A percentile compares a stretch with the other conserved stretches of the same genome.
These are phyloP conservation scores for Hippocampus mohnikei DNA, from an alignment of 2,113 vertebrate genomes.

Conservation along the genomic window DNA sequence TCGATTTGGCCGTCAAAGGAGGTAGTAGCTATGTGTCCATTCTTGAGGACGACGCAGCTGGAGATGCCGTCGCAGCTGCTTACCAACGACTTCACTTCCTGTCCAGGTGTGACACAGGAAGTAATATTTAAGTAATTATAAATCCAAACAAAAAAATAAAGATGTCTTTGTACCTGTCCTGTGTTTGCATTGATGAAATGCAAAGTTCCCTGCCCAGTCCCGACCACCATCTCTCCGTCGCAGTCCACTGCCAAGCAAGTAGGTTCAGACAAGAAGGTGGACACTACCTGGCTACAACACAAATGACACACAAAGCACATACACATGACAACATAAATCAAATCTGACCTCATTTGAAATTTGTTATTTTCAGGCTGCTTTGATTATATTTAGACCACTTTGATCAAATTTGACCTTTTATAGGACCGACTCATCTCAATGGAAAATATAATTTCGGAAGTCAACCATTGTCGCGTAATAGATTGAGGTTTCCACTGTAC, in stretches of 20 bases:
- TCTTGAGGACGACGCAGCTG: constrained; percentile 72
- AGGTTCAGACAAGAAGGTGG: constrained; percentile 64
- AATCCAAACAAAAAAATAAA: neutral
- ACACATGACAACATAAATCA: neutral
- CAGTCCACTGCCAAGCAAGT: constrained; percentile 73
- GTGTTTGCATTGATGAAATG: constrained; percentile 75
- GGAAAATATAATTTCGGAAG: neutral
- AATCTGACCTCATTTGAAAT: neutral
- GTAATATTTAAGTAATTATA: neutral
- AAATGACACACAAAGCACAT: neutral
- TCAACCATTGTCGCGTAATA: neutral
- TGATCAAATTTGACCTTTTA: too few relatives aligned
- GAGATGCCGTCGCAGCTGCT: constrained; percentile 82
- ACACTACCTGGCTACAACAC: constrained; percentile 62
- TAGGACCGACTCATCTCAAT: neutral
- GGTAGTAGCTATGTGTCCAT: constrained; percentile 70
- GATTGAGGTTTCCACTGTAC: constrained; percentile 30
- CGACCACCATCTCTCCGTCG: constrained; percentile 69
- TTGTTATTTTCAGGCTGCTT: neutral
- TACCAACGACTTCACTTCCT: constrained; percentile 79
- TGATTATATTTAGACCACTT: too few relatives aligned
- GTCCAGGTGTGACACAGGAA: constrained; percentile 4
- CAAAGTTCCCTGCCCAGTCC: constrained; percentile 74
- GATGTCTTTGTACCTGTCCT: constrained; percentile 70
- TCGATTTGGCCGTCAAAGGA: constrained; percentile 80